These are phyloP conservation scores for Bombycilla garrulus DNA, from an alignment of 2,113 vertebrate species.

Conservation along the genomic window DNA sequence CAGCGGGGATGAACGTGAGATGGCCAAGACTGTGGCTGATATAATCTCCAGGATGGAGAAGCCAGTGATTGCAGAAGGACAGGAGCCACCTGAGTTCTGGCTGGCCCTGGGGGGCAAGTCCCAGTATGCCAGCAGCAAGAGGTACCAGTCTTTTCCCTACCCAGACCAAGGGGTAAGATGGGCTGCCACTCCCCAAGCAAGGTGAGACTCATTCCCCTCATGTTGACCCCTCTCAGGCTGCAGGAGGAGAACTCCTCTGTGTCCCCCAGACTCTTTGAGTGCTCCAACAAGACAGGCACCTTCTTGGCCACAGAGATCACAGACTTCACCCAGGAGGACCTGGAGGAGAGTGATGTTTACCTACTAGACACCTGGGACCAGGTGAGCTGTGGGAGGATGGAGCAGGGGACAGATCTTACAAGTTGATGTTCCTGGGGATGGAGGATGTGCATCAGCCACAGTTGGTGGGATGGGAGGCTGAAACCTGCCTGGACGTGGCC, in stretches of 20 bases:
- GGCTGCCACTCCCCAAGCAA: not conserved
- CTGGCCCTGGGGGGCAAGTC: conserved; percentile 83
- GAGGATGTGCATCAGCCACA: not conserved
- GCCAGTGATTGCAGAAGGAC: conserved; percentile 83
- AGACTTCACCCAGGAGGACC: conserved; percentile 83
- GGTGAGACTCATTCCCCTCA: not conserved
- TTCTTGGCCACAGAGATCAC: conserved; percentile 83
- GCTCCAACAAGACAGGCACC: conserved; percentile 84
- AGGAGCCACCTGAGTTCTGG: conserved; percentile 88
- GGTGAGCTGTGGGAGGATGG: conserved; percentile 19
- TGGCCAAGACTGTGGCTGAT: conserved; percentile 82
- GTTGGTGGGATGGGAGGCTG: not conserved
- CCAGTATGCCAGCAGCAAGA: conserved; percentile 82
- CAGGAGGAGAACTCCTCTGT: conserved; percentile 74
- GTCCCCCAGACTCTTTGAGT: conserved; percentile 82
- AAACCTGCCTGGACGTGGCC: not conserved
- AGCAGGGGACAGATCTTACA: not conserved
- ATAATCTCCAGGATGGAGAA: conserved; percentile 83
- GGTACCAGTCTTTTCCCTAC: conserved; percentile 58
- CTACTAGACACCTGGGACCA: conserved; percentile 87
- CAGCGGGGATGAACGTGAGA: conserved; percentile 85
- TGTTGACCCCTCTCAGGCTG: conserved; percentile 46
- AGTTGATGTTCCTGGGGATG: rapidly evolving
- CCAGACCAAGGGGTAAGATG: not conserved
- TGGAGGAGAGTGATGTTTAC: conserved; percentile 84